Evolutionary conservation across 2,113 vertebrate genomes (phyloP), one percentile per base, ranked within the genome.

Genomic region (Penelope pileata): DNA sequence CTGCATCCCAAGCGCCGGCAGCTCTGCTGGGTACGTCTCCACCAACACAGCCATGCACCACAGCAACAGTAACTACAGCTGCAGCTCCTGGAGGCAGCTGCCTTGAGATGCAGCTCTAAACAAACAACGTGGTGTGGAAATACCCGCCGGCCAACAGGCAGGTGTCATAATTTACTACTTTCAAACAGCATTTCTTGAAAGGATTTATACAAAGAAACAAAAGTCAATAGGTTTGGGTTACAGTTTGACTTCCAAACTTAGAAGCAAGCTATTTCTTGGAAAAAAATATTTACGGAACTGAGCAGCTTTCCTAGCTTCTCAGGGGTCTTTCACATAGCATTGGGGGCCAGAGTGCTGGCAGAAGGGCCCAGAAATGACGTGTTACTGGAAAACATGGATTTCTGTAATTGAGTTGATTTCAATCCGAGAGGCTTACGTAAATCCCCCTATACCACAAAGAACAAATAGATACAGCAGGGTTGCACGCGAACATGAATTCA

Each of bases 61-160:
- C 48, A 93, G 76, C 76, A 96, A 91, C 76, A 64, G 83, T 86
- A 84, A 82, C 94, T 72, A 93, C 51, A 77, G 58, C 32, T 59
- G 83, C 50, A 62, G 67, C 32, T 68, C 86, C 68, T 79, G 30
- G 47, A 79, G 36, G 53, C 58, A 50, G 48, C 1, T 62, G 36
- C 18, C 53, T 79, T 66, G 59, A 82, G 30, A 42, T 54, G 32
- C 58, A 92, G 53, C 45, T 45, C 62, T 18, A 36, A 82, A 58
- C 30, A 42, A 54, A 81, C 69, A 42, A 54, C 17, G 29, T 0
- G 1, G 1, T 26, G 50, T 4, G 76, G 30, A 69, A 69, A 19
- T 23, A 63, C 13, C 36, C 48, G 54, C 12, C 19, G 60, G 51
- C 24, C 75, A 90, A 68, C 30, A 79, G 79, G 51, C 10, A 27